Conservation (phyloP, 2,797 vertebrate species). For the Clarias platycephalus region DNA sequence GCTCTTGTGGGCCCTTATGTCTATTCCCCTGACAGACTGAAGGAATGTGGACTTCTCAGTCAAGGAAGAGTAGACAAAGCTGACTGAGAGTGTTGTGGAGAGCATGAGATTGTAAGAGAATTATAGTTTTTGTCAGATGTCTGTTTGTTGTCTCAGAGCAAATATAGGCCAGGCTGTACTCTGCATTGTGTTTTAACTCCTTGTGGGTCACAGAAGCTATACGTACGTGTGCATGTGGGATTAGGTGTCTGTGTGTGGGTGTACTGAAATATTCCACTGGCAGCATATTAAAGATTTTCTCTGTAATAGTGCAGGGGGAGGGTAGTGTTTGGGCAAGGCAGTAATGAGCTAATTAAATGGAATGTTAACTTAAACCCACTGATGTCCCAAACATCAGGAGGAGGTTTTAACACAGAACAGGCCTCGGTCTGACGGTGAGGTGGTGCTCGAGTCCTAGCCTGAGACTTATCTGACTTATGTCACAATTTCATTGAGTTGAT, state of each 20-base stretch:
- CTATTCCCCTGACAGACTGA: slow-evolving; percentile 26
- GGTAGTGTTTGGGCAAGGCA: slow-evolving; percentile 30
- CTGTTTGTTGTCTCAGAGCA: slow-evolving; percentile 44
- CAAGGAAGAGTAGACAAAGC: not conserved
- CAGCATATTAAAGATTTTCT: slow-evolving; percentile 43
- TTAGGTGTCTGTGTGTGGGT: slow-evolving; percentile 31
- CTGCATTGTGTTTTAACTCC: slow-evolving; percentile 44
- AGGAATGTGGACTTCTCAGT: slow-evolving; percentile 37
- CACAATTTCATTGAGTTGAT: not conserved
- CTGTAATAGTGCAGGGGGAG: slow-evolving; percentile 36
- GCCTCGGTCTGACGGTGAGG: slow-evolving; percentile 5
- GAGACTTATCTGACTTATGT: not conserved
- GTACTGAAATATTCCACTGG: slow-evolving; percentile 45
- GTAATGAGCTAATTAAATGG: slow-evolving; percentile 53
- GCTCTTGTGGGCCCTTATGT: not conserved
- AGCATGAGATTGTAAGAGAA: slow-evolving; percentile 19
- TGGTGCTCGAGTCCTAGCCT: not conserved
- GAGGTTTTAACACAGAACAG: slow-evolving; percentile 23
- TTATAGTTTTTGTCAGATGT: slow-evolving; percentile 24
- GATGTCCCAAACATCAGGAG: slow-evolving; percentile 45
- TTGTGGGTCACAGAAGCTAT: slow-evolving; percentile 24
- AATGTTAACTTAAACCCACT: slow-evolving; percentile 49
- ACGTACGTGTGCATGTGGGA: slow-evolving; percentile 28
- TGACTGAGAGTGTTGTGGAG: slow-evolving; percentile 18
- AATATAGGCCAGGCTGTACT: slow-evolving; percentile 26